Percentiles rank a stretch among this genome's conserved stretches.
Evolutionary conservation across 2,888 invertebrate genomes (phyloP).

Genomic region (Melanostoma scalare): DNA sequence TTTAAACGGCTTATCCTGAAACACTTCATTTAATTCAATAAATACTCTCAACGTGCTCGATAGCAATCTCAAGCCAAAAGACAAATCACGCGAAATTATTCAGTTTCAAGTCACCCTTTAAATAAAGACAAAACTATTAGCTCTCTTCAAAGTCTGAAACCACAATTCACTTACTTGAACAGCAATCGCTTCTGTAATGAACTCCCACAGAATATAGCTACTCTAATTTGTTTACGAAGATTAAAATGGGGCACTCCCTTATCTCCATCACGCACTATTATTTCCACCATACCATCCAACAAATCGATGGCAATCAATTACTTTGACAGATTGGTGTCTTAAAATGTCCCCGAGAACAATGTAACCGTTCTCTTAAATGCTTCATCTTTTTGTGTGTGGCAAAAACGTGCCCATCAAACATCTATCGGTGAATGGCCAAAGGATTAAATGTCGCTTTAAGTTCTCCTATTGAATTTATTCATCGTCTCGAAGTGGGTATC

Average conservation of each 20-base stretch:
- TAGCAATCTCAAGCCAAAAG: conserved; percentile 44
- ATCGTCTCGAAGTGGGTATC: conserved; percentile 38
- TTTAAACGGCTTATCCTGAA: conserved; percentile 28
- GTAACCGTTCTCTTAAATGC: conserved; percentile 53
- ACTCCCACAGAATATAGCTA: conserved; percentile 29
- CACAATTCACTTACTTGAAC: conserved; percentile 36
- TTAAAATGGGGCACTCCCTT: conserved; percentile 36
- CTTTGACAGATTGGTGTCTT: conserved; percentile 72
- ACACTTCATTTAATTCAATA: conserved; percentile 58
- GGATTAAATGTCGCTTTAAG: conserved; percentile 71
- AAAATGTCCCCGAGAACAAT: conserved; percentile 67
- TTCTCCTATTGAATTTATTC: conserved; percentile 65
- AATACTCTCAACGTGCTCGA: conserved; percentile 25
- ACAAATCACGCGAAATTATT: conserved; percentile 57
- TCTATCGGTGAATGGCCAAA: conserved; percentile 71
- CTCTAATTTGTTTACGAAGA: conserved; percentile 69
- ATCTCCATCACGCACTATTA: conserved; percentile 37
- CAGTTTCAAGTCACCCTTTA: conserved; percentile 12
- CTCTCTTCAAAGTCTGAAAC: conserved; percentile 9
- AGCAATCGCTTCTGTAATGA: conserved; percentile 51
- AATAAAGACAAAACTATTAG: conserved; percentile 15
- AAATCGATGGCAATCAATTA: conserved; percentile 72
- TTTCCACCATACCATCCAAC: conserved; percentile 7
- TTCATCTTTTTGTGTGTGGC: conserved; percentile 38
- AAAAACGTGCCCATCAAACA: conserved; percentile 71